Conservation (phyloP, 2,888 invertebrate species). For the Eurois occulta region DNA sequence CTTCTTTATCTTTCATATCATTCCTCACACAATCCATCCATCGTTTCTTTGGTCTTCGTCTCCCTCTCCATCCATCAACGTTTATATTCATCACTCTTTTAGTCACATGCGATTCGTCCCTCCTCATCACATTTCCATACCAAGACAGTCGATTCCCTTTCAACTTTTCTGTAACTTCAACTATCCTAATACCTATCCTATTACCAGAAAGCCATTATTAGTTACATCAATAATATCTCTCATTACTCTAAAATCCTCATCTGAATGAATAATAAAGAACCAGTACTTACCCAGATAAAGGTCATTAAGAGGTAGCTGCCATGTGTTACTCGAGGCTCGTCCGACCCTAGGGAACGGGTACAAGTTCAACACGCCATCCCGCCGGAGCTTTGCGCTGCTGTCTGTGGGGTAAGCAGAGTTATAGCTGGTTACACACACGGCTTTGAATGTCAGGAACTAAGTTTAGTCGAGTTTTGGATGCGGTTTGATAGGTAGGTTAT, state of each 20-base stretch:
- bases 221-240: neutral
- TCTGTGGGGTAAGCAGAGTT: conserved; percentile 71
- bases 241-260: neutral
- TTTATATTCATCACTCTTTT: too few relatives aligned
- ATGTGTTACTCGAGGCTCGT: conserved; percentile 86
- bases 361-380: conserved; percentile 90
- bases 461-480: conserved; percentile 26
- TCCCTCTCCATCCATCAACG: too few relatives aligned
- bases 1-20: too few relatives aligned
- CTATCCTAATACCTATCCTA: too few relatives aligned
- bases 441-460: conserved; percentile 1
- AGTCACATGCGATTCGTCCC: too few relatives aligned
- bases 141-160: too few relatives aligned
- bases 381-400: conserved; percentile 84
- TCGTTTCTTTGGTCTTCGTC: too few relatives aligned
- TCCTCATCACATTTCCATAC: too few relatives aligned
- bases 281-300: conserved; percentile 82
- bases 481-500: neutral
- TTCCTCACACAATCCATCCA: too few relatives aligned
- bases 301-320: conserved; percentile 88
- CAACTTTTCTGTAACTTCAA: too few relatives aligned
- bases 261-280: neutral
- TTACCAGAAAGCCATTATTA: neutral
- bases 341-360: conserved; percentile 92
- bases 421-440: conserved; percentile 5